Percentiles rank a stretch among this genome's conserved stretches.
Evolutionary conservation across 2,888 invertebrate species (phyloP).

Genomic region (Caenorhabditis sp.): DNA sequence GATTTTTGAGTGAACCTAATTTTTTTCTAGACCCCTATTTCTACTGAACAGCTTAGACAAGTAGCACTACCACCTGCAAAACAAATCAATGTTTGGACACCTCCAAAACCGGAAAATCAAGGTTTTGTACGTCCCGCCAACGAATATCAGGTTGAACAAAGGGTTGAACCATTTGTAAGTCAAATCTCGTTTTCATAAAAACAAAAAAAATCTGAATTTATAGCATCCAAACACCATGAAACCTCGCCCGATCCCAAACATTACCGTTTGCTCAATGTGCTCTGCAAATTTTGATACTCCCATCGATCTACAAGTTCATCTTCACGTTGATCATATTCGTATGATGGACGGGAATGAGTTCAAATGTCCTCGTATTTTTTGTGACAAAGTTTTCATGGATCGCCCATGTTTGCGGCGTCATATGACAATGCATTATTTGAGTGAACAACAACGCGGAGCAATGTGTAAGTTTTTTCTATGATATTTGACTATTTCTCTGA

Average conservation of each 20-base stretch:
- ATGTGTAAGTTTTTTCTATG: not conserved
- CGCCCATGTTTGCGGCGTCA: conserved; percentile 60
- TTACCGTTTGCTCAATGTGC: conserved; percentile 13
- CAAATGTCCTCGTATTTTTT: conserved; percentile 58
- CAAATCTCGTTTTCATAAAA: not conserved
- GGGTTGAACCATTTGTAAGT: not conserved
- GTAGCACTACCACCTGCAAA: not conserved
- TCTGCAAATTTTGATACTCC: conserved; percentile 13
- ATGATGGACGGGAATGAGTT: conserved; percentile 67
- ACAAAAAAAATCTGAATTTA: not conserved
- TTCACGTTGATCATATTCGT: conserved; percentile 66
- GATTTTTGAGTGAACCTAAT: not conserved
- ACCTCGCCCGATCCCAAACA: conserved; percentile 24
- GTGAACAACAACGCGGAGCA: not conserved
- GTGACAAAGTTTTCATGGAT: conserved; percentile 60
- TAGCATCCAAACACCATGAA: conserved; percentile 5
- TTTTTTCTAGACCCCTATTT: too few relatives aligned
- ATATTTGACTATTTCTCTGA: too few relatives aligned
- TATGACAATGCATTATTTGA: conserved; percentile 55
- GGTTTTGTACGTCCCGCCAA: not conserved
- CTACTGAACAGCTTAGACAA: too few relatives aligned
- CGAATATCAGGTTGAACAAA: not conserved
- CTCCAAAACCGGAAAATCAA: conserved; percentile 2
- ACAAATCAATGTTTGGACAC: conserved; percentile 13
- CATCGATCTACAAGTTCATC: conserved; percentile 53